Conservation (phyloP, 2,797 vertebrate genomes). For the Microcaecilia unicolor region DNA sequence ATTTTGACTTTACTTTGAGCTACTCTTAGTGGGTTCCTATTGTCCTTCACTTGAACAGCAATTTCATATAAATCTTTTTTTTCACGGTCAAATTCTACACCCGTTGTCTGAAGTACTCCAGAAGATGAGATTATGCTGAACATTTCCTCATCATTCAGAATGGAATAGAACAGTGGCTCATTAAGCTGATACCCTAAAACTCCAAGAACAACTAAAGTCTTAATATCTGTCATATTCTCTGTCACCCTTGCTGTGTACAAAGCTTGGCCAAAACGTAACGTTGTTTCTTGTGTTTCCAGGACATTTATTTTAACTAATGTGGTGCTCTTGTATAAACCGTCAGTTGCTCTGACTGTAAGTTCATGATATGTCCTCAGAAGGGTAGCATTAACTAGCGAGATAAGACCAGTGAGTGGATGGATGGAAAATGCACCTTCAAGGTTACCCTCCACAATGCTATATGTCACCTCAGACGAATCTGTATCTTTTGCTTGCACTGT, state of each 20-base stretch:
- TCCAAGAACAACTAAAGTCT: constrained; percentile 63
- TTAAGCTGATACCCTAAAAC: constrained; percentile 69
- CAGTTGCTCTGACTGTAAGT: constrained; percentile 69
- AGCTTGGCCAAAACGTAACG: constrained; percentile 65
- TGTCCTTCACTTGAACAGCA: constrained; percentile 76
- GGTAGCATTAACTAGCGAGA: constrained; percentile 63
- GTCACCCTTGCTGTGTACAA: constrained; percentile 55
- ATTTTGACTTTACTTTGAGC: constrained; percentile 74
- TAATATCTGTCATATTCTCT: constrained; percentile 65
- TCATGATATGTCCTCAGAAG: constrained; percentile 53
- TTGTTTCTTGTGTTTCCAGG: constrained; percentile 46
- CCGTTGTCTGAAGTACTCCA: constrained; percentile 79
- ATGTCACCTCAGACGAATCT: constrained; percentile 78
- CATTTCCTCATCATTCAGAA: constrained; percentile 70
- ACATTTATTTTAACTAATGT: constrained; percentile 67
- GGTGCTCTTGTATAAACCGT: constrained; percentile 72
- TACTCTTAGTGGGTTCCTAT: constrained; percentile 63
- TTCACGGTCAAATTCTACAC: constrained; percentile 79
- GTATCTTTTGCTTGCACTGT: constrained; percentile 66
- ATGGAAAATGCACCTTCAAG: constrained; percentile 61
- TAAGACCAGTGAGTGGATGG: constrained; percentile 60
- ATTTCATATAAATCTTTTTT: constrained; percentile 63
- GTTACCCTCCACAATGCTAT: constrained; percentile 73
- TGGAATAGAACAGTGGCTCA: constrained; percentile 73
- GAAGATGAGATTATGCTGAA: constrained; percentile 72